phyloP scores from a whole-genome alignment of 1,140 invertebrate species.

The Whitmania pigra region DNA sequence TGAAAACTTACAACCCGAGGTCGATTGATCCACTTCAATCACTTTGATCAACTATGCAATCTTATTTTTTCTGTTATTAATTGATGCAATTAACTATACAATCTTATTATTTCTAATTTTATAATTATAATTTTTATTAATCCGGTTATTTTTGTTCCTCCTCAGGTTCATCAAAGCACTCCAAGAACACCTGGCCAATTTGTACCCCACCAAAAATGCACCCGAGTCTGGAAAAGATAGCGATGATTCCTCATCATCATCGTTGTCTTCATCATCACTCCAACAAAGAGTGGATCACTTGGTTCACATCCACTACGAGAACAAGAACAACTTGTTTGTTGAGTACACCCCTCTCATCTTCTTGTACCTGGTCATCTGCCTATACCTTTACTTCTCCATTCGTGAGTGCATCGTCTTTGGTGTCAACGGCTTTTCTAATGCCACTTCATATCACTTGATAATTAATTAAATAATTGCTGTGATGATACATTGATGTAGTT shows the following conservation, averaged over 20 bases:
- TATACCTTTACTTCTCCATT: constrained; percentile 87
- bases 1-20: background rate
- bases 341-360: constrained; percentile 71
- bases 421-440: background rate
- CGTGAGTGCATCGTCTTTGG: constrained; percentile 50
- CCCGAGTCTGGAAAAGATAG: background rate
- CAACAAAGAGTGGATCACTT: constrained; percentile 30
- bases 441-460: constrained; percentile 1
- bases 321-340: constrained; percentile 63
- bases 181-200: too few species aligned
- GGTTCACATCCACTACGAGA: constrained; percentile 51
- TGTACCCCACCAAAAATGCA: background rate
- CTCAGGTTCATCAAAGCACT: too few species aligned
- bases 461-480: background rate
- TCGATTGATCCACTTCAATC: background rate
- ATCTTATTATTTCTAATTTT: too few species aligned
- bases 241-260: constrained; percentile 4
- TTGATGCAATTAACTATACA: too few species aligned
- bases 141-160: too few species aligned
- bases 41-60: too few species aligned
- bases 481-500: too few species aligned
- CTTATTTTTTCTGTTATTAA: too few species aligned
- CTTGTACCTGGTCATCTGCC: constrained; percentile 69
- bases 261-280: constrained; percentile 54
- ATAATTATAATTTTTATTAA: too few species aligned